Conservation (phyloP, 2,113 vertebrate species). For the Psophia crepitans region DNA sequence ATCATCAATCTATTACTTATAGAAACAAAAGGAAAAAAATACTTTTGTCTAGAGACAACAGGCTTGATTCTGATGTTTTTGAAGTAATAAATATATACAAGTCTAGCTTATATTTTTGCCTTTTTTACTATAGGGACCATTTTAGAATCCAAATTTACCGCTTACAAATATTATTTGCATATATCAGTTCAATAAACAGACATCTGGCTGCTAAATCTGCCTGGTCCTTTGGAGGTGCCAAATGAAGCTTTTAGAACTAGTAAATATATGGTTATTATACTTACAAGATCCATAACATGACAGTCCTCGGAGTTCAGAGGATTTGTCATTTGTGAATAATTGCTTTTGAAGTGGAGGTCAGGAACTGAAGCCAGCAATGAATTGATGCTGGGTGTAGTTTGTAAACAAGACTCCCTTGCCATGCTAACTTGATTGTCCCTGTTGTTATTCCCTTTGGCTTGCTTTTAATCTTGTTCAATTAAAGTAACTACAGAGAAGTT, state of each 20-base stretch:
- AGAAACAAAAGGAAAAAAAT: background rate
- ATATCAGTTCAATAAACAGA: background rate
- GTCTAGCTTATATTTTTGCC: background rate
- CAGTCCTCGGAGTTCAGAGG: background rate
- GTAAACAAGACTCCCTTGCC: conserved; percentile 32
- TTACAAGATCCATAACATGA: background rate
- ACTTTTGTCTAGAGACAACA: conserved; percentile 8
- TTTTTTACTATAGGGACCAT: background rate
- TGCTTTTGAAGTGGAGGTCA: background rate
- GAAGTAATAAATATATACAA: background rate
- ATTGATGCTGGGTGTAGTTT: background rate
- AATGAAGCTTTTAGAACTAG: conserved; percentile 4
- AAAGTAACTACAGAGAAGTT: background rate
- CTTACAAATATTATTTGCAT: conserved; percentile 18
- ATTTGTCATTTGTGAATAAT: background rate
- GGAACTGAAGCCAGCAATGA: conserved; percentile 1
- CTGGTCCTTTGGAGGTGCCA: background rate
- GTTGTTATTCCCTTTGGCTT: background rate
- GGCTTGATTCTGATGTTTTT: conserved; percentile 10
- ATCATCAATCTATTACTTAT: conserved; percentile 7
- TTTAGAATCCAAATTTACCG: background rate
- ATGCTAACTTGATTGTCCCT: background rate
- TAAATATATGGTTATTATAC: background rate
- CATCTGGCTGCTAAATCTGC: conserved; percentile 7
- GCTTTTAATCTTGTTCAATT: background rate